phyloP scores from a whole-genome alignment of 2,113 vertebrate genomes.

The Tamias sibiricus region DNA sequence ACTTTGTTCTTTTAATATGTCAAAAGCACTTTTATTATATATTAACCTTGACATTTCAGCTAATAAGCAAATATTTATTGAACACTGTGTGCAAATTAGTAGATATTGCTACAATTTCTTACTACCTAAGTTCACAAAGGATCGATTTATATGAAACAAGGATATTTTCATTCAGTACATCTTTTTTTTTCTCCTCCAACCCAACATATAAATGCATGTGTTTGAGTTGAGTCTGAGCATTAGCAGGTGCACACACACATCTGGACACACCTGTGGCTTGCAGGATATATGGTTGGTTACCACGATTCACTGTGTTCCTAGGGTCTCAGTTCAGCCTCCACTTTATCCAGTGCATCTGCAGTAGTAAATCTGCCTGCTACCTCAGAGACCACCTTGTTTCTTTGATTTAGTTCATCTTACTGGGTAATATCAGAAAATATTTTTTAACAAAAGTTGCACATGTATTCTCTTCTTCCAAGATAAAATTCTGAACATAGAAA shows the following conservation, averaged over 20 bases:
- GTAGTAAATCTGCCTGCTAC: background rate
- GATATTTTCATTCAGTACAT: background rate
- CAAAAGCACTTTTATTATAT: background rate
- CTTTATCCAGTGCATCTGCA: background rate
- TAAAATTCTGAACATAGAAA: background rate
- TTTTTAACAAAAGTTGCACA: background rate
- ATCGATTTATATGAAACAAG: background rate
- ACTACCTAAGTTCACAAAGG: background rate
- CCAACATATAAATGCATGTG: background rate
- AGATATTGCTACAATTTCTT: background rate
- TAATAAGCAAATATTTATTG: background rate
- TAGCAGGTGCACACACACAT: background rate
- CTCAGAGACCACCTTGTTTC: background rate
- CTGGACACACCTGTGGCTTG: background rate
- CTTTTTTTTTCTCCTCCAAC: background rate
- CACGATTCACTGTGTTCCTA: background rate
- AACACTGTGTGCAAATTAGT: background rate
- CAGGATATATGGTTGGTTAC: background rate
- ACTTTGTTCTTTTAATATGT: background rate
- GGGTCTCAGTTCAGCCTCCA: background rate
- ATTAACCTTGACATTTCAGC: conserved; percentile 8
- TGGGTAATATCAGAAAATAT: background rate
- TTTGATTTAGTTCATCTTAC: background rate
- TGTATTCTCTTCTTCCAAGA: conserved; percentile 15
- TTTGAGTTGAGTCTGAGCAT: too few species aligned